Conservation (phyloP, 2,113 vertebrate species). For the Perca flavescens region DNA sequence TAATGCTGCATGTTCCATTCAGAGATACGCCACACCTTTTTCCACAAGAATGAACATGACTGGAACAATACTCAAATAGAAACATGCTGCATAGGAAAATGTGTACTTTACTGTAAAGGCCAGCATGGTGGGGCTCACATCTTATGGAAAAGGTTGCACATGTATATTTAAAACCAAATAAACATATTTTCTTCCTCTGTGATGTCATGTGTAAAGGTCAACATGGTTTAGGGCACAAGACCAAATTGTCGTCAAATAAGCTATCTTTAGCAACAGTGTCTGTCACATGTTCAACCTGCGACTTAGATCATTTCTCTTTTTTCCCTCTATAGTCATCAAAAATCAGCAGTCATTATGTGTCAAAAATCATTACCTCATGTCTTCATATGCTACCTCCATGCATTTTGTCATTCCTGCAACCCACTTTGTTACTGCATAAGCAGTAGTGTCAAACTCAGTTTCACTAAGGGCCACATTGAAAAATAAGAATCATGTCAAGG, state of each 20-base stretch:
- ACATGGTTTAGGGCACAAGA: conserved; percentile 18
- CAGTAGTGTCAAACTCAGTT: too few relatives aligned
- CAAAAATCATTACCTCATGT: conserved; percentile 16
- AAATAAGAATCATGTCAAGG: too few relatives aligned
- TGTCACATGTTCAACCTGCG: conserved; percentile 45
- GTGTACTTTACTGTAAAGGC: conserved; percentile 21
- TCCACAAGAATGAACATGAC: conserved; percentile 23
- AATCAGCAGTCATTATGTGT: neutral
- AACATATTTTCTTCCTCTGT: conserved; percentile 4
- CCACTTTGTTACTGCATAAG: neutral
- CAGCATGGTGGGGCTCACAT: conserved; percentile 6
- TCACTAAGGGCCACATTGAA: too few relatives aligned
- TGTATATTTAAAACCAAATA: conserved; percentile 21
- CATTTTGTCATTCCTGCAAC: neutral
- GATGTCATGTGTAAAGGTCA: conserved; percentile 41
- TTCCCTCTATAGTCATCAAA: conserved; percentile 39
- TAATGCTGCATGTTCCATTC: conserved; percentile 36
- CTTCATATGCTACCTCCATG: neutral
- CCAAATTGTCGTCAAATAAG: conserved; percentile 29
- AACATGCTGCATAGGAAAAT: conserved; percentile 15
- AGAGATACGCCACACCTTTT: conserved; percentile 8
- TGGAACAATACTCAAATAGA: conserved; percentile 20
- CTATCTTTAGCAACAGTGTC: conserved; percentile 46
- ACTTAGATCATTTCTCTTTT: conserved; percentile 37
- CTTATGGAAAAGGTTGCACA: conserved; percentile 46